Percentiles rank a stretch among this genome's conserved stretches.
Evolutionary conservation across 2,797 vertebrate genomes (phyloP).

Genomic region (Takifugu rubripes): DNA sequence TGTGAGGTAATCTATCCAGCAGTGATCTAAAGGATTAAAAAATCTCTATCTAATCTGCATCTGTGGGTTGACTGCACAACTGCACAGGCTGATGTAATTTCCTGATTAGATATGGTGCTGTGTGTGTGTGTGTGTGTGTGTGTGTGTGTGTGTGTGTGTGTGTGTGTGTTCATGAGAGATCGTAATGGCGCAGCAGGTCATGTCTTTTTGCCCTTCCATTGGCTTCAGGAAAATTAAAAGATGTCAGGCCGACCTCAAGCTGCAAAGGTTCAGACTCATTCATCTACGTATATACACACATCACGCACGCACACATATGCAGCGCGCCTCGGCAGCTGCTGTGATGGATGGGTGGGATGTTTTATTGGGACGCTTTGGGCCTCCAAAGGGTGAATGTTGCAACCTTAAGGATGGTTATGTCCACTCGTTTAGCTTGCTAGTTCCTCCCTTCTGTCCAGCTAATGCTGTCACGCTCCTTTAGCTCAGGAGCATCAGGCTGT

Average conservation of each 20-base stretch:
- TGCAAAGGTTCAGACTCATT: slow-evolving; percentile 6
- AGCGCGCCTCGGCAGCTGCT: no score
- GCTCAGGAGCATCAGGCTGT: no score
- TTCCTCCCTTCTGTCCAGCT: no score
- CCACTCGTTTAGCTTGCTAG: no score
- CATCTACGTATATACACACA: neutral
- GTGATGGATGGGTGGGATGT: no score
- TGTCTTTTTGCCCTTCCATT: slow-evolving; percentile 22
- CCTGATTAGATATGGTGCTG: slow-evolving; percentile 37
- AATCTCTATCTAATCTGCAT: slow-evolving; percentile 61
- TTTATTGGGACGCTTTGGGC: no score
- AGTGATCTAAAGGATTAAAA: slow-evolving; percentile 52
- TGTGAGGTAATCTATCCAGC: slow-evolving; percentile 42
- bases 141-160: slow-evolving; percentile 4
- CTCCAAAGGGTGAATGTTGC: no score
- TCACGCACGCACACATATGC: neutral
- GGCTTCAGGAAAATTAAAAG: slow-evolving; percentile 62
- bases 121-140: slow-evolving; percentile 9
- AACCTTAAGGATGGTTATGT: no score
- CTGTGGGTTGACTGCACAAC: slow-evolving; percentile 41
- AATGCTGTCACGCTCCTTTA: no score
- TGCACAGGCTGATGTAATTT: slow-evolving; percentile 43
- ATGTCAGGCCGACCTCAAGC: slow-evolving; percentile 26
- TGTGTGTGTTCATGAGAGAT: slow-evolving; percentile 18
- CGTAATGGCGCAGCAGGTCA: slow-evolving; percentile 29